Percentiles rank a stretch among this genome's conserved stretches.
Evolutionary conservation across 2,113 vertebrate genomes (phyloP).

Genomic region (Corythaixoides concolor): DNA sequence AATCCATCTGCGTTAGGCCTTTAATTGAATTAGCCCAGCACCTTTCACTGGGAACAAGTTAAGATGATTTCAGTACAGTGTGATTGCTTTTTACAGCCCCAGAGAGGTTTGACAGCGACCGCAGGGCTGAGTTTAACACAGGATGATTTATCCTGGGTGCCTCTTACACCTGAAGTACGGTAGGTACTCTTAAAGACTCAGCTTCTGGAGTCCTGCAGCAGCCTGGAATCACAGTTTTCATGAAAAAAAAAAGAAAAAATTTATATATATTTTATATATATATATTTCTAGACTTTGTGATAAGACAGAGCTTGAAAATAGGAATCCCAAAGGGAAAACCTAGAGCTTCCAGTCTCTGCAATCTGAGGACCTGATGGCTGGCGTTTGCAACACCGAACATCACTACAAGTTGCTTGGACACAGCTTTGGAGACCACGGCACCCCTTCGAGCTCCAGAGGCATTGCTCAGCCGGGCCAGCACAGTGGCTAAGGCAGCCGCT

Average conservation of each 20-base stretch:
- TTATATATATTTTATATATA: too few relatives aligned
- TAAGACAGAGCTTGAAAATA: background rate
- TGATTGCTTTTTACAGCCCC: background rate
- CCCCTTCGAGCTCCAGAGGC: background rate
- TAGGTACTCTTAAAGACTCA: background rate
- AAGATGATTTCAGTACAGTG: background rate
- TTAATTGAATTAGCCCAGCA: slow-evolving; percentile 56
- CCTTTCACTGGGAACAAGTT: slow-evolving; percentile 28
- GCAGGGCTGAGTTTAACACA: background rate
- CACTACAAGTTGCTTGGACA: background rate
- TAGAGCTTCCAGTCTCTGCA: background rate
- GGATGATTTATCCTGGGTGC: background rate
- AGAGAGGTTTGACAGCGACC: background rate
- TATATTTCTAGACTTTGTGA: background rate
- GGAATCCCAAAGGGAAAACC: background rate
- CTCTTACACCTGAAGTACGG: background rate
- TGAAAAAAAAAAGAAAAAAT: background rate
- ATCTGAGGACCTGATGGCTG: background rate
- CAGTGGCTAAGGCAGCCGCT: background rate
- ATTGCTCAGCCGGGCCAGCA: background rate
- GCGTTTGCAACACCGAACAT: background rate
- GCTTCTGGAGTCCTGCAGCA: background rate
- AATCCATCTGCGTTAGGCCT: slow-evolving; percentile 11
- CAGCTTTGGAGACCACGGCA: background rate
- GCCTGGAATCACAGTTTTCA: background rate